Base-by-base conservation (phyloP, 2,888 invertebrate genomes). In the Nudaria mundana region DNA sequence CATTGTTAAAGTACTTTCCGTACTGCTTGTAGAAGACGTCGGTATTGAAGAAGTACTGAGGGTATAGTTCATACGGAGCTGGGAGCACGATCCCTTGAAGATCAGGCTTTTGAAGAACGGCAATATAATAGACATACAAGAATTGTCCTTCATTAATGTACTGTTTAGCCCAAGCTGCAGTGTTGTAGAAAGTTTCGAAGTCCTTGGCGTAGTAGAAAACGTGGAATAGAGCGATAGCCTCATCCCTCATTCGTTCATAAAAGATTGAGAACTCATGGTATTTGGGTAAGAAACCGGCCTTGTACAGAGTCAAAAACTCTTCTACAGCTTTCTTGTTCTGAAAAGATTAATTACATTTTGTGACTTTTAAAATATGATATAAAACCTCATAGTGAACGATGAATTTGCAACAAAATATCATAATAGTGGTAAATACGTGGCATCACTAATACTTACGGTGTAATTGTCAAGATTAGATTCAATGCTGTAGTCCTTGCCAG, bases 11-110 rank as follows among this genome's bases (percentile, higher is more conserved):
- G 81, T 77, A 83, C 81, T 59, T 90, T 30, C 76, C 60, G 63
- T 79, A 80, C 15, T 85, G 70, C 35, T 80, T 83, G 29, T 71
- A 56, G 54, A 92, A 77, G 6, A 91, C 85, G 30, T 92, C 90
- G 2, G 83, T 71, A 69, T 91, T 91, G 46, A 91, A 90, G 85
- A 91, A 94, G 51, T 90, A 88, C 68, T 92, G 88, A 0, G 94
- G 94, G 55, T 89, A 81, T 15, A 93, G 79, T 84, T 94, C 94
- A 62, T 93, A 93, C 5, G 91, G 84, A 2, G 93, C 91, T 2
- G 94, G 94, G 26, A 93, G 58, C 10, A 91, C 89, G 15, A 93
- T 70, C 31, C 90, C 89, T 31, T 79, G 75, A 37, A 90, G 87
- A 55, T 93, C 93, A 3, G 80, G 60, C 30, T 92, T 91, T 56